These are phyloP conservation scores for Distichodus sexfasciatus DNA, from an alignment of 2,797 vertebrate species.

Conservation along the genomic window DNA sequence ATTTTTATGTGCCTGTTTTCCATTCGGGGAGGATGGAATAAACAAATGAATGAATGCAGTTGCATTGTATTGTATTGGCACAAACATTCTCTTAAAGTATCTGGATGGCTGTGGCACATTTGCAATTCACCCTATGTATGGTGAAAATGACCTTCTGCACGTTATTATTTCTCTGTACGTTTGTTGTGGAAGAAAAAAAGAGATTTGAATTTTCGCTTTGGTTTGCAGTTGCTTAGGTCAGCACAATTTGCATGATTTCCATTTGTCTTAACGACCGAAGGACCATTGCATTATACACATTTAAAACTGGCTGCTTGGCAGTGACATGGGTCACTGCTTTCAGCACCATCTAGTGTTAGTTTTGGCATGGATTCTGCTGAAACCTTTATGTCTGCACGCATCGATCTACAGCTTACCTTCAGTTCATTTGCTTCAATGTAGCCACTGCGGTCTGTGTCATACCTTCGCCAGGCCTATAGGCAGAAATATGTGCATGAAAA, in stretches of 20 bases:
- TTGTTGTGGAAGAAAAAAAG: constrained; percentile 25
- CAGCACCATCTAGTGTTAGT: constrained; percentile 2
- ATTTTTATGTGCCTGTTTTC: neutral
- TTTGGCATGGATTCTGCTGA: neutral
- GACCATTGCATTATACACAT: neutral
- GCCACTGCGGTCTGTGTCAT: constrained; percentile 91
- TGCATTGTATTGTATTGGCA: neutral
- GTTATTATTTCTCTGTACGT: constrained; percentile 22
- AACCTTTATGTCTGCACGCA: constrained; percentile 63
- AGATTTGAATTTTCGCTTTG: constrained; percentile 45
- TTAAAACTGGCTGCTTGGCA: neutral
- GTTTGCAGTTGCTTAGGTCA: constrained; percentile 21
- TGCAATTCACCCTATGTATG: neutral
- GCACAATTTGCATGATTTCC: constrained; percentile 43
- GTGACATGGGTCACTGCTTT: neutral
- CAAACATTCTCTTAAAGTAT: neutral
- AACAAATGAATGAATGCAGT: too few species aligned
- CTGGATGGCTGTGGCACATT: neutral
- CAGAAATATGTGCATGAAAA: constrained; percentile 72
- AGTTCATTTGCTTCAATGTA: constrained; percentile 93
- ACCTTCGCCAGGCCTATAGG: constrained; percentile 82
- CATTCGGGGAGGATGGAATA: too few species aligned
- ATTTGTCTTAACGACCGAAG: constrained; percentile 24
- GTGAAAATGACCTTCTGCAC: constrained; percentile 6
- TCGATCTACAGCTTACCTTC: constrained; percentile 66